phyloP scores from a whole-genome alignment of 2,888 invertebrate genomes.

The Venustoraphidia nigricollis region DNA sequence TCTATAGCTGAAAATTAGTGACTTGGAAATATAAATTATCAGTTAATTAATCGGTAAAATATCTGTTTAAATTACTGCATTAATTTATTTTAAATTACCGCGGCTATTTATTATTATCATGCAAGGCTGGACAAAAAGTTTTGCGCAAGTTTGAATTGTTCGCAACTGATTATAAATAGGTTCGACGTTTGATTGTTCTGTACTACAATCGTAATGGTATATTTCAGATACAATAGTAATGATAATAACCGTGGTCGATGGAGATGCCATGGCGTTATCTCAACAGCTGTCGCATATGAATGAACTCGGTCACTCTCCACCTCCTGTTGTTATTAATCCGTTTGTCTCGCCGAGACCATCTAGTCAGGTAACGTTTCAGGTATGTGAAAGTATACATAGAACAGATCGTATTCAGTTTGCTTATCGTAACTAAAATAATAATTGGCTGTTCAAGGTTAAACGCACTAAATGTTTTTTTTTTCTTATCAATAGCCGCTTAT shows the following conservation, averaged over 20 bases:
- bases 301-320: constrained; percentile 28
- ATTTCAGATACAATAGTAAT: constrained; percentile 65
- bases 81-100: too few species aligned
- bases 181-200: neutral
- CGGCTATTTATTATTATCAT: too few species aligned
- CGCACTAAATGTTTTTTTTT: too few species aligned
- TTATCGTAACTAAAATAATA: too few species aligned
- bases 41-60: too few species aligned
- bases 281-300: constrained; percentile 54
- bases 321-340: constrained; percentile 17
- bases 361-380: constrained; percentile 3
- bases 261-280: constrained; percentile 64
- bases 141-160: too few species aligned
- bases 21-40: too few species aligned
- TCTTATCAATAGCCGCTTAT: constrained; percentile 1
- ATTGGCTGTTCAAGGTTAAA: too few species aligned
- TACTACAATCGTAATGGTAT: constrained; percentile 5
- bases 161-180: neutral
- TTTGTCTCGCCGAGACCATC: constrained; percentile 17
- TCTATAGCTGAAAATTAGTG: constrained; percentile 4
- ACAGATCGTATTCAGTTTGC: too few species aligned
- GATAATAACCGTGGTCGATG: constrained; percentile 64
- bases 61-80: too few species aligned
- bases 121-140: too few species aligned
- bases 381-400: neutral